Conservation (phyloP, 2,797 vertebrate species). For the Urosaurus nigricauda region DNA sequence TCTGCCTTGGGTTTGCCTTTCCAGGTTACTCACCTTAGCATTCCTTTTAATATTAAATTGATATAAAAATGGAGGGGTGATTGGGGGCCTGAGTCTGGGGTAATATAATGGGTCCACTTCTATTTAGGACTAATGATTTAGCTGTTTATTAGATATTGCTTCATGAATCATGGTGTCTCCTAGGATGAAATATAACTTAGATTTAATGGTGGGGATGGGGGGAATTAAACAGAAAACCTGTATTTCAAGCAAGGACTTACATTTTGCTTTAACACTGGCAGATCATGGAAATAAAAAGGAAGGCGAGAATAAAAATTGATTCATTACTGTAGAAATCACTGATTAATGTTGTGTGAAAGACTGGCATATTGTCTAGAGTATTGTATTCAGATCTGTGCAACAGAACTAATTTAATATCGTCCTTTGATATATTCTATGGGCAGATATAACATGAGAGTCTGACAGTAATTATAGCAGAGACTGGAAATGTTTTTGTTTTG, state of each 20-base stretch:
- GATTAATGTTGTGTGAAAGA: not conserved
- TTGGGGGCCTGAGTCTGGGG: too few relatives aligned
- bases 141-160: not conserved
- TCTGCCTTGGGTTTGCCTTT: too few relatives aligned
- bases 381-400: too few relatives aligned
- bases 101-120: too few relatives aligned
- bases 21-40: too few relatives aligned
- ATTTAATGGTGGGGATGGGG: not conserved
- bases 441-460: not conserved
- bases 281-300: constrained; percentile 16
- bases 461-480: not conserved
- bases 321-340: not conserved
- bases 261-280: constrained; percentile 9
- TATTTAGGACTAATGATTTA: too few relatives aligned
- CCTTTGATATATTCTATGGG: not conserved
- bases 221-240: not conserved
- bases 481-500: too few relatives aligned
- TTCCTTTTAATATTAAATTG: too few relatives aligned
- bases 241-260: constrained; percentile 33
- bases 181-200: not conserved
- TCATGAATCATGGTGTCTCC: not conserved
- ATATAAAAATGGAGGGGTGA: too few relatives aligned
- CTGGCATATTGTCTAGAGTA: not conserved
- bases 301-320: not conserved
- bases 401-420: not conserved